Conservation (phyloP, 37 sponge, comb jelly and placozoan genomes). For the Amphimedon queenslandica region DNA sequence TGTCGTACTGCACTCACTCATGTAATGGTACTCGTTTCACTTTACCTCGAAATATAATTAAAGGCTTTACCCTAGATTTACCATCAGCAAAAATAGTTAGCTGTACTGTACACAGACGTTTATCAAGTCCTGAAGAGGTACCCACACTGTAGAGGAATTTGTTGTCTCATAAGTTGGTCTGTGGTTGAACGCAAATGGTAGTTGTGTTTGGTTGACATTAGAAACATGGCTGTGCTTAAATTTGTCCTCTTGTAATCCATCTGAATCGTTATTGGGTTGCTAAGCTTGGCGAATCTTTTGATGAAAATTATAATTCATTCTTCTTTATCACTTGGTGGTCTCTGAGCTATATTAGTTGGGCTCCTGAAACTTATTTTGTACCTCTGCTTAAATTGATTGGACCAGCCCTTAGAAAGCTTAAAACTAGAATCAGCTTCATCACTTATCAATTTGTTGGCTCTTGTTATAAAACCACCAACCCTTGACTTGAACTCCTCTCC, state of each 20-base stretch:
- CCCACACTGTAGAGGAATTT: constrained; percentile 38
- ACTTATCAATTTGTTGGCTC: not conserved
- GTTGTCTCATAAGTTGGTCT: constrained; percentile 31
- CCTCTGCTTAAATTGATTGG: constrained; percentile 15
- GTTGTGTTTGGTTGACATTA: constrained; percentile 27
- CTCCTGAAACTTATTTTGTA: constrained; percentile 16
- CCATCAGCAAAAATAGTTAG: constrained; percentile 54
- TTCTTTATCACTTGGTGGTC: constrained; percentile 15
- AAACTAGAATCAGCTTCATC: not conserved
- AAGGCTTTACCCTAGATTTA: constrained; percentile 31
- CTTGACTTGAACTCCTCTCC: constrained; percentile 4
- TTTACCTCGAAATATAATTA: constrained; percentile 35
- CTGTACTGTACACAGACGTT: constrained; percentile 52
- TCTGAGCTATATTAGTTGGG: constrained; percentile 27
- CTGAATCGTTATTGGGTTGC: no score
- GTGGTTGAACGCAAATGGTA: constrained; percentile 38
- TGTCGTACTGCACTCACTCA: constrained; percentile 27
- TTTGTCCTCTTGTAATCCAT: not conserved
- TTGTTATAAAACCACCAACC: not conserved
- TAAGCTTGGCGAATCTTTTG: constrained; percentile 13
- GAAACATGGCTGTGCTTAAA: constrained; percentile 3
- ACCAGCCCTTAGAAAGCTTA: constrained; percentile 8
- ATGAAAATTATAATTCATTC: constrained; percentile 32
- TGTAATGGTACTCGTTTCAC: constrained; percentile 19
- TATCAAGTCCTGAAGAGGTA: constrained; percentile 37